Percentiles rank a stretch among this genome's conserved stretches.
phyloP scores from a whole-genome alignment of 2,888 invertebrate species.

The Sycophila texana region DNA sequence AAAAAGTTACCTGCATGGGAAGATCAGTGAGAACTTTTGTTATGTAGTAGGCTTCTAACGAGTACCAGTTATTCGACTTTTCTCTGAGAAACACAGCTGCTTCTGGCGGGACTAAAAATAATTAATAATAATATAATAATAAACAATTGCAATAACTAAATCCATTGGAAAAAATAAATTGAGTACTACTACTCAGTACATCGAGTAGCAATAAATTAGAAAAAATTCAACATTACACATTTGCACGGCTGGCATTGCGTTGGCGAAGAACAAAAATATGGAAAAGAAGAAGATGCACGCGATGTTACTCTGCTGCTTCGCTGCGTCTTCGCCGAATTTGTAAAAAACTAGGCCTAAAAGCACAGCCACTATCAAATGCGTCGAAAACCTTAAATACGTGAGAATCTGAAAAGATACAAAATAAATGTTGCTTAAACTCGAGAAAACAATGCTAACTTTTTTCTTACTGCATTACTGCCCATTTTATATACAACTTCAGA shows the following conservation, averaged over 20 bases:
- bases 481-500: no score
- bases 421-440: not conserved
- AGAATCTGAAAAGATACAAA: constrained; percentile 68
- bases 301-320: constrained; percentile 78
- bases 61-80: constrained; percentile 88
- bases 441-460: no score
- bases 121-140: not conserved
- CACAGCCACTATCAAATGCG: constrained; percentile 78
- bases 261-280: constrained; percentile 80
- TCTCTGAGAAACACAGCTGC: constrained; percentile 84
- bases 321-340: constrained; percentile 79
- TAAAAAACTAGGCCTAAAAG: constrained; percentile 79
- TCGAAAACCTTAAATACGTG: constrained; percentile 76
- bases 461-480: no score
- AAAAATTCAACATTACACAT: constrained; percentile 78
- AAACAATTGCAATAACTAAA: not conserved
- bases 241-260: constrained; percentile 81
- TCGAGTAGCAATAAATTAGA: constrained; percentile 26
- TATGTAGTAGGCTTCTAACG: constrained; percentile 83
- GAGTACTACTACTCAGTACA: not conserved
- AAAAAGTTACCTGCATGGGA: constrained; percentile 81
- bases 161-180: constrained; percentile 5
- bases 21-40: constrained; percentile 85
- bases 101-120: constrained; percentile 83
- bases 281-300: constrained; percentile 80